phyloP scores from a whole-genome alignment of 1,140 invertebrate species.

The Helicoverpa armigera region DNA sequence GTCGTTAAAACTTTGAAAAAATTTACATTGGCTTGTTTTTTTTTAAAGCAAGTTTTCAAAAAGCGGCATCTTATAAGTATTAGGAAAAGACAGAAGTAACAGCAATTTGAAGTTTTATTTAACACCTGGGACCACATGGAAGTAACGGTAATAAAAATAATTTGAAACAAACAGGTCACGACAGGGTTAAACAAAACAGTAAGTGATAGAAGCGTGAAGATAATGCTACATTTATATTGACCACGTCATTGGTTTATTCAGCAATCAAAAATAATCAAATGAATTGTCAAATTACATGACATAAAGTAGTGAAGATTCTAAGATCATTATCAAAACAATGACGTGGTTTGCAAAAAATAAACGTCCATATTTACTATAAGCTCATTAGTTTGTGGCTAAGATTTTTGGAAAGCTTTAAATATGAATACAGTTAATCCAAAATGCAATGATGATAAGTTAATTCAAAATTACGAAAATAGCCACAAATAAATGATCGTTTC shows the following conservation, averaged over 20 bases:
- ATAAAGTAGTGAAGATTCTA: background rate
- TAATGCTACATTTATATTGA: conserved; percentile 62
- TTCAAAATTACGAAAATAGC: conserved; percentile 29
- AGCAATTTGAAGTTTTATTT: conserved; percentile 83
- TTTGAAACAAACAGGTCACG: conserved; percentile 64
- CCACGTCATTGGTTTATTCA: conserved; percentile 68
- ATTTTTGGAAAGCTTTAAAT: background rate
- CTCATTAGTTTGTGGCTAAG: conserved; percentile 75
- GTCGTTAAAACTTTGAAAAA: conserved; percentile 53
- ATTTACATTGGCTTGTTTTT: conserved; percentile 56
- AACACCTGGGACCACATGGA: conserved; percentile 74
- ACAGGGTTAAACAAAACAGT: conserved; percentile 82
- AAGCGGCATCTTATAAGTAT: conserved; percentile 59
- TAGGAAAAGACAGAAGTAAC: conserved; percentile 67
- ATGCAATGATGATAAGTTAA: background rate
- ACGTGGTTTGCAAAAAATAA: conserved; percentile 62
- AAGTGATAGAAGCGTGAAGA: conserved; percentile 78
- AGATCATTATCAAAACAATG: conserved; percentile 62
- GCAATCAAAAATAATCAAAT: conserved; percentile 36
- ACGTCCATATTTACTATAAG: conserved; percentile 74
- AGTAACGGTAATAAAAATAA: conserved; percentile 52
- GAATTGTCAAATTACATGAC: background rate
- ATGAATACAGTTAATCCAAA: background rate
- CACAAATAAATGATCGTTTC: conserved; percentile 78
- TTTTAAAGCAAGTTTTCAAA: conserved; percentile 56